phyloP scores from a whole-genome alignment of 2,888 invertebrate species.

The Drymonia ruficornis region DNA sequence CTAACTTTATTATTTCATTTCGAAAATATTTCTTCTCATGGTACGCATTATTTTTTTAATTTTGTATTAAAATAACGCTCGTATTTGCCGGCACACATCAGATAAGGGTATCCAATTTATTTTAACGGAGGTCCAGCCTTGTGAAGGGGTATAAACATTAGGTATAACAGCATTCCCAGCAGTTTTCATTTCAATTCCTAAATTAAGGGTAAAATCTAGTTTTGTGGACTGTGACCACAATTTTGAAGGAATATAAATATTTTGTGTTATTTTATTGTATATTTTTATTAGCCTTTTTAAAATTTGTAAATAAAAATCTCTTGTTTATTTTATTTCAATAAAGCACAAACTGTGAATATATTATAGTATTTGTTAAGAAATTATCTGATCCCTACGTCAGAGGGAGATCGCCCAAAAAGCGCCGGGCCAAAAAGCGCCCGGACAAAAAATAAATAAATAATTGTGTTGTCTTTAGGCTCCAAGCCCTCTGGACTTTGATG shows the following conservation, averaged over 20 bases:
- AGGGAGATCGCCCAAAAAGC: too few relatives aligned
- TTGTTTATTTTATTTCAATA: too few relatives aligned
- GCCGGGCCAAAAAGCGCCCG: too few relatives aligned
- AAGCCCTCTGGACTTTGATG: constrained; percentile 86
- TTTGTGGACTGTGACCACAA: neutral
- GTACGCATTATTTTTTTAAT: constrained; percentile 2
- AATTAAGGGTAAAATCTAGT: constrained; percentile 3
- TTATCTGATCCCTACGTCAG: too few relatives aligned
- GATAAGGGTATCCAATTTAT: constrained; percentile 33
- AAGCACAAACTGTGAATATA: too few relatives aligned
- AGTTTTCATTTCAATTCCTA: constrained; percentile 2
- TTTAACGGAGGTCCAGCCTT: constrained; percentile 22
- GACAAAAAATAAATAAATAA: too few relatives aligned
- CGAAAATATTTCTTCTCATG: too few relatives aligned
- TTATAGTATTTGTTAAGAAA: too few relatives aligned
- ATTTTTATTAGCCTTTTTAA: too few relatives aligned
- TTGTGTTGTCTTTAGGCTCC: constrained; percentile 55
- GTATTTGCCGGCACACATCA: constrained; percentile 16
- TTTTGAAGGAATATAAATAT: neutral
- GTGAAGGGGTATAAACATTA: constrained; percentile 24
- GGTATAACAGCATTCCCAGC: constrained; percentile 11
- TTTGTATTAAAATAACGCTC: constrained; percentile 14
- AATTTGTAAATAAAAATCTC: too few relatives aligned
- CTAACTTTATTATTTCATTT: too few relatives aligned
- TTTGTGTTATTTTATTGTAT: neutral